Base-by-base conservation (phyloP, 2,888 invertebrate species). In the Neoitamus cyanurus region DNA sequence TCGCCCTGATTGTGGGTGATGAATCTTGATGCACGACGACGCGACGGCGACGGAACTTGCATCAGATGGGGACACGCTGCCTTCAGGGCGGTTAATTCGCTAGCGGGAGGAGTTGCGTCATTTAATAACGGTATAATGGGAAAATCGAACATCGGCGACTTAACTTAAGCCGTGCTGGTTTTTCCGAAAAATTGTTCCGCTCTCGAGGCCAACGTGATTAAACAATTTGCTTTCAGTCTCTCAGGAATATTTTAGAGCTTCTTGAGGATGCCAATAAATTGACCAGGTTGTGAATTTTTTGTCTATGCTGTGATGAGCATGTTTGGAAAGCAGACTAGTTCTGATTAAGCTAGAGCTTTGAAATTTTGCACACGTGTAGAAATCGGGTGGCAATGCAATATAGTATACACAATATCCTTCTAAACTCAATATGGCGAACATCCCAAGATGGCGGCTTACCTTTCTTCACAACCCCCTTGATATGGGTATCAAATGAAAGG, bases 11-110 rank as follows among this genome's bases (percentile, higher is more conserved):
- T 80, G 86, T 86, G 86, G 86, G 86, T 83, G 86, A 86, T 86
- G 84, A 78, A 84, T 86, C 80, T 84, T 86, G 84, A 86, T 86
- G 83, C 86, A 86, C 86, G 86, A 85, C 37, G 25, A 46, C 46
- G 42, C n/a, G 42, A 83, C 83, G 84, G 83, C 37, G 30, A 28
- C 25, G 25, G 37, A 15, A 58, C 46, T 73, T 75, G 46, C 73
- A 83, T 73, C 82, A 82, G 82, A 82, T 82, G 34, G 11, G 80
- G 69, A 69, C 68, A 30, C 20, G 69, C 4, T 36, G 68, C 69
- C 69, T 82, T 11, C n/a, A 20, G 82, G 82, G 82, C 69, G 78
- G 31, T 68, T 36, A 25, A 69, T 82, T 69, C 37, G 36, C 11
- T 15, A n/a, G 9, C 31, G 31, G 31, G 58, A 37, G 13, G 75